Evolutionary conservation across 2,888 invertebrate genomes (phyloP).

Genomic region (Tenthredo livida): DNA sequence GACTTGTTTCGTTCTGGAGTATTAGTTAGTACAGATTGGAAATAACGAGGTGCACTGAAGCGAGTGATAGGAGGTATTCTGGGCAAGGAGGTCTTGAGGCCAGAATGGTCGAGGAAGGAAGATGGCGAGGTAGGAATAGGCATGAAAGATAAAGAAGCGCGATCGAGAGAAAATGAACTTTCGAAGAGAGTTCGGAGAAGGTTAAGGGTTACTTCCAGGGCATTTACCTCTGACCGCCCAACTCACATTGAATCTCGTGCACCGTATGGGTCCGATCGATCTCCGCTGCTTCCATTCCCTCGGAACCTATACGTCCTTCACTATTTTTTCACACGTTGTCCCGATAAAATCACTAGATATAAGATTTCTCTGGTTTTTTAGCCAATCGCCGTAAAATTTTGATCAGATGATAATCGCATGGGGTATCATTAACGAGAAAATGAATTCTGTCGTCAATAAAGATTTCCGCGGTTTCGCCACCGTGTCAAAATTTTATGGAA

Average conservation of each 20-base stretch:
- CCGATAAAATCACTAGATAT: neutral
- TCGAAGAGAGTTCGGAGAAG: constrained; percentile 54
- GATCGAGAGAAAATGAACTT: constrained; percentile 62
- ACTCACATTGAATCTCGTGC: constrained; percentile 32
- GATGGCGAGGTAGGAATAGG: constrained; percentile 26
- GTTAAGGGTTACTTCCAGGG: constrained; percentile 61
- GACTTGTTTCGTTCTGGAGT: constrained; percentile 39
- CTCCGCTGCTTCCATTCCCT: neutral
- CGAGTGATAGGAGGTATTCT: constrained; percentile 28
- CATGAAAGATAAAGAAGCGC: constrained; percentile 23
- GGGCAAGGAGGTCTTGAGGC: neutral
- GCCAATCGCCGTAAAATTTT: neutral
- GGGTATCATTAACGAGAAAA: neutral
- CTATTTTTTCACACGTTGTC: neutral
- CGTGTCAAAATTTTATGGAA: neutral
- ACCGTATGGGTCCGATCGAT: constrained; percentile 37
- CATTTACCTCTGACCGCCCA: constrained; percentile 56
- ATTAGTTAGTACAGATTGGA: constrained; percentile 48
- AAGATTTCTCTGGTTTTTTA: neutral
- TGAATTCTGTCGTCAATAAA: neutral
- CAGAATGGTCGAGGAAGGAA: constrained; percentile 7
- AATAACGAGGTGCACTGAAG: constrained; percentile 43
- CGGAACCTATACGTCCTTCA: neutral
- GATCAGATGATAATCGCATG: neutral
- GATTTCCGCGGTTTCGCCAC: neutral